Base-by-base conservation (phyloP, 2,888 invertebrate genomes). In the Luffia ferchaultella region DNA sequence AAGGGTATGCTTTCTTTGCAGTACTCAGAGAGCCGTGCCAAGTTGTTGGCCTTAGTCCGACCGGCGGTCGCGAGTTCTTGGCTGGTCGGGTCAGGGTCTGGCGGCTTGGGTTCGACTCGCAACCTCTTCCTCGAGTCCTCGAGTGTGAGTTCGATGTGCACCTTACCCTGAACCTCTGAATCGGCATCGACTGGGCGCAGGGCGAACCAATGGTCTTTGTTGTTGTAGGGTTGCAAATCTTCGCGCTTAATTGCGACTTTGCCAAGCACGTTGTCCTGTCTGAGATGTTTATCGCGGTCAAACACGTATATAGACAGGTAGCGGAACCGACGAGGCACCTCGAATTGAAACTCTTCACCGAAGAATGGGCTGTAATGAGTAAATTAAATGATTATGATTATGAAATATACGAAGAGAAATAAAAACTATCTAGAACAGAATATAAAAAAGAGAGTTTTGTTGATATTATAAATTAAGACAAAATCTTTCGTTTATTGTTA, bases 191-290 rank as follows among this genome's bases (percentile, higher is more conserved):
- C 92, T 20, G 93, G 90, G 62, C 90, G 87, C 71, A 94, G 77
- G 49, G 93, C 89, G 71, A 96, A 96, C 96, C 96, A 96, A 69
- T 95, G 93, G 73, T 96, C 96, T 67, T 93, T 95, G 69, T 93
- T 93, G 76, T 95, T 93, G 76, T 95, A 95, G 58, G 89, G 88
- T 62, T 93, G 90, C 59, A 96, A 82, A 64, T 96, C 94, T 68
- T 95, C 94, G 55, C 93, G 88, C 70, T 93, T 92, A 69, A 96
- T 92, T 50, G 95, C 93, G 57, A 96, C 95, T 62, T 83, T 83
- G 42, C 93, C 93, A 62, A 93, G 79, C 58, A 91, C 89, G 75
- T 93, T 93, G 73, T 94, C 93, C 68, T 93, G 93, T 68, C 93
- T 93, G 73, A 92, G 86, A 64, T 92, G 91, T 58, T 91, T 87